A percentile compares a stretch with the other conserved stretches of the same genome.
These are phyloP conservation scores for Pipra filicauda DNA, from an alignment of 2,113 vertebrate genomes.

Conservation along the genomic window DNA sequence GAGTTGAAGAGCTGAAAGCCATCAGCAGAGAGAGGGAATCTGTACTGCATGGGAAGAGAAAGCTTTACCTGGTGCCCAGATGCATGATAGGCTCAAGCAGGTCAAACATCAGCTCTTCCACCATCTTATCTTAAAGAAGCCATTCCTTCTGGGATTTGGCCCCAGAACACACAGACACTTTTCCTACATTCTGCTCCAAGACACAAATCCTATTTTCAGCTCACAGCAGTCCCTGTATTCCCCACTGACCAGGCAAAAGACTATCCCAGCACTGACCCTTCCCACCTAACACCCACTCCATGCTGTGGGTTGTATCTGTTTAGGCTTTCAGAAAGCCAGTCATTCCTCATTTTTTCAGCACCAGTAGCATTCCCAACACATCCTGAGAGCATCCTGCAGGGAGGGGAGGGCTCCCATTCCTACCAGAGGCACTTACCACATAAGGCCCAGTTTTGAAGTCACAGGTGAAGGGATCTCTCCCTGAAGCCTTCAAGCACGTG, in stretches of 20 bases:
- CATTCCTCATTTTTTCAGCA: background rate
- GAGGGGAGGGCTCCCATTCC: background rate
- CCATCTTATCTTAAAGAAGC: background rate
- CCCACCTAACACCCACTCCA: background rate
- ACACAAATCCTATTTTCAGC: background rate
- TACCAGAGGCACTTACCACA: constrained; percentile 4
- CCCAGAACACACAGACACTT: background rate
- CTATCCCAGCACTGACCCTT: background rate
- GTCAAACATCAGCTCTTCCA: background rate
- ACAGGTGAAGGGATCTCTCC: constrained; percentile 28
- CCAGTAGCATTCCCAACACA: background rate
- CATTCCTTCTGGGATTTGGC: background rate
- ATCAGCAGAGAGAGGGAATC: background rate
- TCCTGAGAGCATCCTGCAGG: accelerated
- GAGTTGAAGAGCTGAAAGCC: background rate
- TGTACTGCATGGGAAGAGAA: accelerated
- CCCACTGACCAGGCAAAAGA: background rate
- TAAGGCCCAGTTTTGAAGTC: constrained; percentile 49
- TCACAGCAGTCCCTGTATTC: background rate
- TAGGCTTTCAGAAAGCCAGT: background rate
- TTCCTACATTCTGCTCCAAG: background rate
- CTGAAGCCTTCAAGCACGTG: background rate
- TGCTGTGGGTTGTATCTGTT: background rate
- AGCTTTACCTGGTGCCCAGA: background rate
- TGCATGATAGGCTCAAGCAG: background rate